phyloP scores from a whole-genome alignment of 2,797 vertebrate species.

The Eidolon dupreanum region DNA sequence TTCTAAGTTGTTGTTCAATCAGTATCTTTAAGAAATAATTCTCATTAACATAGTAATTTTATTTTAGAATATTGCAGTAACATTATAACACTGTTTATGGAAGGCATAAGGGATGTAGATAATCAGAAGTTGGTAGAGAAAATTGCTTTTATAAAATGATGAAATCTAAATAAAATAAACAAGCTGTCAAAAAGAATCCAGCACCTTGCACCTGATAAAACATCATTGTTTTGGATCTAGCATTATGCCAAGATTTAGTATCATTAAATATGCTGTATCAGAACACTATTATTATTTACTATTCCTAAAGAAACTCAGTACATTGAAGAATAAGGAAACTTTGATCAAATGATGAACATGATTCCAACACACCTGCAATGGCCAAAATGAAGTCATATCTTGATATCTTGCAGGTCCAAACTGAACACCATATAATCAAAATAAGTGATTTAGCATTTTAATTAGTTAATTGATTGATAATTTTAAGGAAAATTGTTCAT shows the following conservation, averaged over 20 bases:
- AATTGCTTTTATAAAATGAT: slow-evolving; percentile 72
- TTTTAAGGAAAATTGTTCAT: background rate
- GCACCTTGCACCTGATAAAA: slow-evolving; percentile 83
- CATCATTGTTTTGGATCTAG: slow-evolving; percentile 74
- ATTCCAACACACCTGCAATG: background rate
- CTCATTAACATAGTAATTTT: slow-evolving; percentile 71
- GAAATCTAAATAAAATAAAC: slow-evolving; percentile 83
- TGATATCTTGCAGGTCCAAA: background rate
- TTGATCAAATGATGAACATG: background rate
- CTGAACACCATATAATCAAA: background rate
- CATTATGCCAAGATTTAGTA: slow-evolving; percentile 70
- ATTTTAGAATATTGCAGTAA: slow-evolving; percentile 75
- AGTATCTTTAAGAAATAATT: background rate
- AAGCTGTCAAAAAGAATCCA: slow-evolving; percentile 80
- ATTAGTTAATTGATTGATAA: background rate
- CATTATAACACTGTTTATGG: background rate
- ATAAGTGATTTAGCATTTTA: background rate
- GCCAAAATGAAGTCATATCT: background rate
- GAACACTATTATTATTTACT: background rate
- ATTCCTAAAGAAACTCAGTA: background rate
- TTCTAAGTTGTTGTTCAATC: slow-evolving; percentile 59
- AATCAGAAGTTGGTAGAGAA: background rate
- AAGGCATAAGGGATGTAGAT: background rate
- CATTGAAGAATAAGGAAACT: background rate
- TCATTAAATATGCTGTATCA: slow-evolving; percentile 45